Percentiles rank a stretch among this genome's conserved stretches.
Evolutionary conservation across 2,797 vertebrate genomes (phyloP).

Genomic region (Enteromius fasciolatus): DNA sequence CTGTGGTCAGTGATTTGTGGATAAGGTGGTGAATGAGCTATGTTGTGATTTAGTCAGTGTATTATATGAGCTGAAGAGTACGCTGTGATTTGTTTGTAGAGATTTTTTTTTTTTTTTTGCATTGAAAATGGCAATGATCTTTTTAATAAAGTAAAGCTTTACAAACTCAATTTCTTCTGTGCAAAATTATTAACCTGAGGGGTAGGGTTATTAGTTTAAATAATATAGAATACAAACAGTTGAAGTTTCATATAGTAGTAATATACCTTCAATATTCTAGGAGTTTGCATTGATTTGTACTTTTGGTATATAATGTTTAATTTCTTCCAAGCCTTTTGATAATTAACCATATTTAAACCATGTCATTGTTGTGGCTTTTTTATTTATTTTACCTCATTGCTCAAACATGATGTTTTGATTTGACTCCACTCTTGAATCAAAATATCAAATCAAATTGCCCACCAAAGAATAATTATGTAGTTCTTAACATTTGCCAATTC

Average conservation of each 20-base stretch:
- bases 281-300: not conserved
- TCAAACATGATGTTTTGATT: not conserved
- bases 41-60: constrained; percentile 50
- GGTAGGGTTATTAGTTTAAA: not conserved
- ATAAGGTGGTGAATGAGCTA: constrained; percentile 40
- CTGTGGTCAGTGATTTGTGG: constrained; percentile 48
- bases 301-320: not conserved
- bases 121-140: constrained; percentile 53
- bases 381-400: not conserved
- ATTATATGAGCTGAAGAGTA: constrained; percentile 38
- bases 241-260: not conserved
- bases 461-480: not conserved
- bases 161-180: constrained; percentile 30
- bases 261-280: not conserved
- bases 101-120: constrained; percentile 16
- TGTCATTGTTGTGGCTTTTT: no score
- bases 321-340: not conserved
- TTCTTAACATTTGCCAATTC: not conserved
- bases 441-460: not conserved
- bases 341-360: not conserved
- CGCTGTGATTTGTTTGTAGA: constrained; percentile 48
- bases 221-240: not conserved
- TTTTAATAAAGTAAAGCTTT: constrained; percentile 63
- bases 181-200: not conserved
- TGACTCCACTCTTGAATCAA: not conserved